Conservation (phyloP, 2,888 invertebrate species). For the Rhagonycha fulva region DNA sequence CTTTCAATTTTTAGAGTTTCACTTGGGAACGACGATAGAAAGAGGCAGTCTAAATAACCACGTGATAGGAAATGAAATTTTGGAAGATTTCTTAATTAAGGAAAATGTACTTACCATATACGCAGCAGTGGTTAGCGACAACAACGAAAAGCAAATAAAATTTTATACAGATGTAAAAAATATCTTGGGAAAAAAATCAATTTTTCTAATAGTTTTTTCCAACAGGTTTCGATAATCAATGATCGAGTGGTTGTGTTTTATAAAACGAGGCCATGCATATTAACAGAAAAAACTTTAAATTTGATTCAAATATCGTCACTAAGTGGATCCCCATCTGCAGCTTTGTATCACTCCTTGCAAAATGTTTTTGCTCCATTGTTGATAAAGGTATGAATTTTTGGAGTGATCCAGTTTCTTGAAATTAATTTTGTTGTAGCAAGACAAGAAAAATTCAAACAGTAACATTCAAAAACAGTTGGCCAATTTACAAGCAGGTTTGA, state of each 20-base stretch:
- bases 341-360: slow-evolving; percentile 65
- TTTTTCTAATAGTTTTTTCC: neutral
- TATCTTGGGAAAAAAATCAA: slow-evolving; percentile 41
- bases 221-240: slow-evolving; percentile 7
- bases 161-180: slow-evolving; percentile 41
- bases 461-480: slow-evolving; percentile 48
- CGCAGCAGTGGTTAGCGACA: slow-evolving; percentile 44
- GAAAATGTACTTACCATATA: slow-evolving; percentile 56
- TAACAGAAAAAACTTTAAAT: slow-evolving; percentile 64
- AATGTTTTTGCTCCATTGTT: slow-evolving; percentile 61
- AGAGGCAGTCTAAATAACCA: slow-evolving; percentile 43
- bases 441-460: slow-evolving; percentile 35
- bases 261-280: slow-evolving; percentile 62
- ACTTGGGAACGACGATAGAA: slow-evolving; percentile 41
- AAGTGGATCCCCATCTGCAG: slow-evolving; percentile 62
- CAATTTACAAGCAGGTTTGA: slow-evolving; percentile 50
- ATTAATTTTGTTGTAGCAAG: slow-evolving; percentile 27
- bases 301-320: slow-evolving; percentile 64
- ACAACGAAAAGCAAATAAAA: slow-evolving; percentile 44
- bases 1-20: slow-evolving; percentile 37
- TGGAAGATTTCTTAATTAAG: slow-evolving; percentile 57
- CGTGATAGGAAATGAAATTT: slow-evolving; percentile 47
- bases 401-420: neutral
- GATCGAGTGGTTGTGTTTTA: slow-evolving; percentile 60
- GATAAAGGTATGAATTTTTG: slow-evolving; percentile 39